A percentile compares a stretch with the other conserved stretches of the same genome.
phyloP scores from a whole-genome alignment of 2,113 vertebrate genomes.

The Pholis gunnellus region DNA sequence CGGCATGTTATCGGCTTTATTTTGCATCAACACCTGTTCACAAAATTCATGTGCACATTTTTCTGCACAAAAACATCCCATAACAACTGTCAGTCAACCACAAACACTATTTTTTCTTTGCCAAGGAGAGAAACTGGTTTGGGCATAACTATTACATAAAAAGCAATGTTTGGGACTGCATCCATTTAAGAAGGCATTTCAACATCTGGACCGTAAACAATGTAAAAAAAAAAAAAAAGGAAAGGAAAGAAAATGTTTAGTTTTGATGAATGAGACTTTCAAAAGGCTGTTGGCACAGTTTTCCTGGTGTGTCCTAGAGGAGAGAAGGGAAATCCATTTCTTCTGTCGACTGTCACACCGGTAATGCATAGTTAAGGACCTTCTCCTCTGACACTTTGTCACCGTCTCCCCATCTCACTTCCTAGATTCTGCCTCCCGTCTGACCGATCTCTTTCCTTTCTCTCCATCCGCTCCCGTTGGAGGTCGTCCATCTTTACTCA shows the following conservation, averaged over 20 bases:
- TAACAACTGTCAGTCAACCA: neutral
- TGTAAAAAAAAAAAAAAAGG: neutral
- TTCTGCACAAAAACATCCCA: neutral
- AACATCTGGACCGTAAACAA: conserved; percentile 28
- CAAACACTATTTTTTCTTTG: neutral
- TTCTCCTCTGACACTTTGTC: conserved; percentile 32
- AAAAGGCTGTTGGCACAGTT: conserved; percentile 14
- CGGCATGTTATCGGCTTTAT: neutral
- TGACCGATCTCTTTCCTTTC: neutral
- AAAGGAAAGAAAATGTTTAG: conserved; percentile 16
- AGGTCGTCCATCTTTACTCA: conserved; percentile 3
- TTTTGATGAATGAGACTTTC: conserved; percentile 33
- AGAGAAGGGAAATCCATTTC: conserved; percentile 32
- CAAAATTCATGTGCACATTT: neutral
- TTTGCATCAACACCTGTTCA: conserved; percentile 11
- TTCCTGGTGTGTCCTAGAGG: conserved; percentile 14
- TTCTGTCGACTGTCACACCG: conserved; percentile 28
- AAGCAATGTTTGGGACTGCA: conserved; percentile 19
- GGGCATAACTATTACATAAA: conserved; percentile 9
- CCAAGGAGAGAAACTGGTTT: neutral
- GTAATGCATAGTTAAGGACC: conserved; percentile 40
- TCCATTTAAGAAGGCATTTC: conserved; percentile 2
- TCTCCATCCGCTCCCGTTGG: conserved; percentile 1
- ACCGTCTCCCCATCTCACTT: neutral
- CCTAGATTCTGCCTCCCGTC: neutral